Evolutionary conservation across 2,797 vertebrate genomes (phyloP).

Genomic region (Capromys pilorides): DNA sequence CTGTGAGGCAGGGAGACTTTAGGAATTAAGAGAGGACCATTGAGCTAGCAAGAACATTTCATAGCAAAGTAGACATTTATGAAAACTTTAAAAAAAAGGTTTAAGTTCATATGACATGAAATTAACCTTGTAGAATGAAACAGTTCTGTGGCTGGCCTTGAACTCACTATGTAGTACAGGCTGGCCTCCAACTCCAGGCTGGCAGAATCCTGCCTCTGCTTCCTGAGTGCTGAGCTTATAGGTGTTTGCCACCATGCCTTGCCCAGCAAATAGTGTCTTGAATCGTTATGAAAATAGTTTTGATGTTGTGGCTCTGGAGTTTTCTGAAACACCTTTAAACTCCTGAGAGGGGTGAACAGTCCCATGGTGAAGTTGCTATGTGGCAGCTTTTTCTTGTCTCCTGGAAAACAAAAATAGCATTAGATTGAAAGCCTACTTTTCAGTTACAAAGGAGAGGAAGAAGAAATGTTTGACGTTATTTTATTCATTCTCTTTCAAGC

Average conservation of each 20-base stretch:
- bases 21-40: background rate
- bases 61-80: background rate
- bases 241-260: background rate
- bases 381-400: background rate
- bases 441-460: background rate
- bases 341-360: background rate
- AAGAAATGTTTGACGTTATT: background rate
- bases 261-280: background rate
- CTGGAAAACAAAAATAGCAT: background rate
- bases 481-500: background rate
- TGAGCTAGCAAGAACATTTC: background rate
- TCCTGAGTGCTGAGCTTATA: background rate
- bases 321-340: background rate
- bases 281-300: slow-evolving; percentile 3
- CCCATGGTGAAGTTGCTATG: background rate
- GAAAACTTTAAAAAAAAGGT: background rate
- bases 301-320: background rate
- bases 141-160: background rate
- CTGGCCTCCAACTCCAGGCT: background rate
- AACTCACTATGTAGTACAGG: background rate
- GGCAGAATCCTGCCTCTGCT: background rate
- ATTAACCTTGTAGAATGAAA: slow-evolving; percentile 25
- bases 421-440: background rate
- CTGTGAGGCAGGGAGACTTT: background rate
- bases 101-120: slow-evolving; percentile 4